A percentile compares a stretch with the other conserved stretches of the same genome.
These are phyloP conservation scores for Gouania willdenowi DNA, from an alignment of 2,797 vertebrate species.

Conservation along the genomic window DNA sequence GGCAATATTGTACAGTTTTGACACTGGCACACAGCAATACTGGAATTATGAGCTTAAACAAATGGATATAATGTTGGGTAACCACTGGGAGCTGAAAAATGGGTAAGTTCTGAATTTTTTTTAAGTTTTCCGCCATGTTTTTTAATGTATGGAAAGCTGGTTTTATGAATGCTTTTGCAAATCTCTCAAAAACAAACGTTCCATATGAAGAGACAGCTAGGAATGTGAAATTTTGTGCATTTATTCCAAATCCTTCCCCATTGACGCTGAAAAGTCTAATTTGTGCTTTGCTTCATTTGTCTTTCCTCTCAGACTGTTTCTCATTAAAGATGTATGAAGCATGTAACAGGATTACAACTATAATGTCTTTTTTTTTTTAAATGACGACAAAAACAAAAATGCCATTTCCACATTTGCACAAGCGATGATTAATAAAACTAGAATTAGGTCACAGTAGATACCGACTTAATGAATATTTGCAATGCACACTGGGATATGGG, in stretches of 20 bases:
- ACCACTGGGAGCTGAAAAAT: too few relatives aligned
- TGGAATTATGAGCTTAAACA: too few relatives aligned
- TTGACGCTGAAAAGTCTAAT: background rate
- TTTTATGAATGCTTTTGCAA: background rate
- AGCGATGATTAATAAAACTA: constrained; percentile 15
- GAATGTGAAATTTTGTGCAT: too few relatives aligned
- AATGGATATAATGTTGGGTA: too few relatives aligned
- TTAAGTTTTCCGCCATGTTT: too few relatives aligned
- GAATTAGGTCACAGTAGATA: constrained; percentile 19
- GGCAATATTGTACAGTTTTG: too few relatives aligned
- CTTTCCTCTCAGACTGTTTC: background rate
- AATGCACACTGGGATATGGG: constrained; percentile 10
- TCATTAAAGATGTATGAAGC: constrained; percentile 5
- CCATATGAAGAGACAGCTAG: too few relatives aligned
- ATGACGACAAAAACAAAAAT: constrained; percentile 2
- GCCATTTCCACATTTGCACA: background rate
- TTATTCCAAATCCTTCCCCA: background rate
- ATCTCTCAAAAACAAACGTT: too few relatives aligned
- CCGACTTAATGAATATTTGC: constrained; percentile 35
- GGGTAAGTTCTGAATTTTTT: too few relatives aligned
- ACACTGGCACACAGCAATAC: too few relatives aligned
- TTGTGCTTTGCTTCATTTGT: background rate
- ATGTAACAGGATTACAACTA: background rate
- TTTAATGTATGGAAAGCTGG: background rate
- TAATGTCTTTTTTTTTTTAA: constrained; percentile 7